A percentile compares a stretch with the other conserved stretches of the same genome.
Conservation (phyloP, 2,888 invertebrate species). For the Papilio demoleus region DNA sequence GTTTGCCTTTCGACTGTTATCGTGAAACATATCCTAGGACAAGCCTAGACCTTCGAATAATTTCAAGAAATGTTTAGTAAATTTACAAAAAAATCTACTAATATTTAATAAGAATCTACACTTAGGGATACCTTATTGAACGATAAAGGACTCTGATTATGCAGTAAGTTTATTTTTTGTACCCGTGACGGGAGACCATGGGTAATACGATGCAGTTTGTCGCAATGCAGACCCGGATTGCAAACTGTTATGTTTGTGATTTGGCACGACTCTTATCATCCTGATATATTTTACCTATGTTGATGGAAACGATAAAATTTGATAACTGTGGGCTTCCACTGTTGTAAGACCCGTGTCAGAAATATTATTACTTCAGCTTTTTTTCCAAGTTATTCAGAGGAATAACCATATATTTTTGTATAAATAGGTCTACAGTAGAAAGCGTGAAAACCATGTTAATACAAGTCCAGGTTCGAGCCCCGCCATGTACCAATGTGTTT, state of each 20-base stretch:
- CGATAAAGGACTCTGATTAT: background rate
- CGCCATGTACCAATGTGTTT: too few species aligned
- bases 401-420: background rate
- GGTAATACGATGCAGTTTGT: constrained; percentile 33
- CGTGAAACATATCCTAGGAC: too few species aligned
- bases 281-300: constrained; percentile 11
- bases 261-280: constrained; percentile 18
- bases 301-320: background rate
- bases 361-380: background rate
- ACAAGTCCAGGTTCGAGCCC: too few species aligned
- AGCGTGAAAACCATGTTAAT: too few species aligned
- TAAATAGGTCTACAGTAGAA: too few species aligned
- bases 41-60: too few species aligned
- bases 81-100: too few species aligned
- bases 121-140: background rate
- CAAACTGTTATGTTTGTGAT: constrained; percentile 5
- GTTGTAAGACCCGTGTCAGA: background rate
- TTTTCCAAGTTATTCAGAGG: background rate
- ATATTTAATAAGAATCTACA: too few species aligned
- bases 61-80: too few species aligned
- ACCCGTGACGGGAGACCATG: constrained; percentile 6
- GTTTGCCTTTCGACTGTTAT: too few species aligned
- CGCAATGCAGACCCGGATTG: constrained; percentile 33
- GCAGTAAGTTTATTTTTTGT: background rate
- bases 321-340: background rate